Evolutionary conservation across 1,140 invertebrate genomes (phyloP).

Genomic region (Bursaphelenchus mucronatus): DNA sequence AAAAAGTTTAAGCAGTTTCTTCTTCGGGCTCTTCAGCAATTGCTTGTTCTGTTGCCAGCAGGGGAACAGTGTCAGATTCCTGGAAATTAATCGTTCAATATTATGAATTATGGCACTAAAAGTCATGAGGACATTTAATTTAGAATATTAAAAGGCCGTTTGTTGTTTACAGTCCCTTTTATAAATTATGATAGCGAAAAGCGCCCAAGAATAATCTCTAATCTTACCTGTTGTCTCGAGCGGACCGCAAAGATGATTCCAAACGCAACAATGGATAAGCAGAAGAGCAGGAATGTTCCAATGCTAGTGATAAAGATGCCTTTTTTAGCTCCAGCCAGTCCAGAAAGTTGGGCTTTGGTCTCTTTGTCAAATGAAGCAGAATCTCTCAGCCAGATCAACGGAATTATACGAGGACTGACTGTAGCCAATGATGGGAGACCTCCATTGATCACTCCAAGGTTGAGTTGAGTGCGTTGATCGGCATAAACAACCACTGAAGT

Average conservation of each 20-base stretch:
- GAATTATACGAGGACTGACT: constrained; percentile 33
- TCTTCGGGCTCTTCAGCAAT: no score
- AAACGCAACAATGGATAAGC: neutral
- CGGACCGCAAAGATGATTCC: constrained; percentile 1
- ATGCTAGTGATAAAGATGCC: constrained; percentile 1
- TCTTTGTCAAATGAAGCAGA: constrained; percentile 32
- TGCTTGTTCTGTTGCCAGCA: no score
- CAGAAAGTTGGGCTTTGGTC: constrained; percentile 32
- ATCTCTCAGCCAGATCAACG: constrained; percentile 50
- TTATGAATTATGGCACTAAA: no score
- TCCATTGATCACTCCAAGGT: constrained; percentile 54
- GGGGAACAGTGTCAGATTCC: no score
- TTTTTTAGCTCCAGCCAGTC: neutral
- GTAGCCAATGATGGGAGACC: constrained; percentile 29
- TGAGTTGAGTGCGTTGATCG: constrained; percentile 49
- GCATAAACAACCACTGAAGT: constrained; percentile 51
- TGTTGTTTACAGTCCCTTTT: no score
- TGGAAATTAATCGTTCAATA: no score
- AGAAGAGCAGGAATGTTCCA: neutral
- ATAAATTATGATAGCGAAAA: no score
- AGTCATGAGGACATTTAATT: no score
- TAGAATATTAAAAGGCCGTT: no score
- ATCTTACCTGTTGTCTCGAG: no score
- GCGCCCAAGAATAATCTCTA: no score
- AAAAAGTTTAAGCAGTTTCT: no score